A percentile compares a stretch with the other conserved stretches of the same genome.
Conservation (phyloP, 2,888 invertebrate genomes). For the Acleris sparsana region DNA sequence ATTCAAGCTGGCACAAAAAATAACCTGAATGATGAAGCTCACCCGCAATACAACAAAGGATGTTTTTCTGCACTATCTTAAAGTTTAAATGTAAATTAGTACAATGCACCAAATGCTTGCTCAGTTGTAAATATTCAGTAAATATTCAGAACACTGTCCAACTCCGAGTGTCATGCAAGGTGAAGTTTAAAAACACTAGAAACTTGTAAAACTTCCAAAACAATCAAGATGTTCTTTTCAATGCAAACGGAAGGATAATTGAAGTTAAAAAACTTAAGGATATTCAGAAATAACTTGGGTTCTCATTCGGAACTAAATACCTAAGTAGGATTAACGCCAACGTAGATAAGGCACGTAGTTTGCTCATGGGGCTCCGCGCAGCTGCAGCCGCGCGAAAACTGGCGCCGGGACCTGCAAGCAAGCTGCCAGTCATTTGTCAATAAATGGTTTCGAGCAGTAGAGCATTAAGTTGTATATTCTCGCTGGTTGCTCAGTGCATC, state of each 20-base stretch:
- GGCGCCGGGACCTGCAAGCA: not conserved
- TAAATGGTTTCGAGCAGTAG: too few species aligned
- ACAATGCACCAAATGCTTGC: too few species aligned
- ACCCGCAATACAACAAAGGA: not conserved
- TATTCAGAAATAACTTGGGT: not conserved
- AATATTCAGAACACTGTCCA: not conserved
- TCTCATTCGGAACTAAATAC: not conserved
- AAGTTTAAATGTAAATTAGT: too few species aligned
- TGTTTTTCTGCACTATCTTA: too few species aligned
- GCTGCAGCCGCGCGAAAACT: not conserved
- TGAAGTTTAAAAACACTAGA: not conserved
- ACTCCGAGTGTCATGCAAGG: constrained; percentile 2
- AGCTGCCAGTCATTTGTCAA: not conserved
- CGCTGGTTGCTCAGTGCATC: too few species aligned
- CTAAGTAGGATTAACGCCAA: not conserved
- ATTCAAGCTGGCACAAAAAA: too few species aligned
- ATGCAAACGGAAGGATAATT: not conserved
- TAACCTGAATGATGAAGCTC: not conserved
- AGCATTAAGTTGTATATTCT: too few species aligned
- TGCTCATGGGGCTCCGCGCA: not conserved
- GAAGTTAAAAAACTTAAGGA: not conserved
- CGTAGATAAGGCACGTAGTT: not conserved
- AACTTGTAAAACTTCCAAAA: not conserved
- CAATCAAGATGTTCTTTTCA: not conserved
- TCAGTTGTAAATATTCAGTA: not conserved